Percentiles rank a stretch among this genome's conserved stretches.
phyloP scores from a whole-genome alignment of 2,888 invertebrate genomes.

The Cheilosia scutellata region DNA sequence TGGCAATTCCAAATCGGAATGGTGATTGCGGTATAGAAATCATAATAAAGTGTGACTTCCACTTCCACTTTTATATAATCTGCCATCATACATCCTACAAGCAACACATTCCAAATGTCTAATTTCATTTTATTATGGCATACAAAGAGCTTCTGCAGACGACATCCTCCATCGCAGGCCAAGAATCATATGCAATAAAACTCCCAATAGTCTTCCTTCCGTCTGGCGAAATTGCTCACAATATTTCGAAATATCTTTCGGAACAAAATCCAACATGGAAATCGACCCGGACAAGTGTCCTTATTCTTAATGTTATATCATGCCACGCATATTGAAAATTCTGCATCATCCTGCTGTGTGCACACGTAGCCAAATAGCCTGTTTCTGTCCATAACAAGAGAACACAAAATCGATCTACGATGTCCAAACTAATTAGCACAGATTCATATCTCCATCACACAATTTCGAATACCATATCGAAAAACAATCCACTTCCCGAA shows the following conservation, averaged over 20 bases:
- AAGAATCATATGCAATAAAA: too few relatives aligned
- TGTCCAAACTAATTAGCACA: slow-evolving; percentile 73
- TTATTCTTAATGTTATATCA: slow-evolving; percentile 67
- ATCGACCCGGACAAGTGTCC: slow-evolving; percentile 52
- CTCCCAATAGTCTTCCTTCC: slow-evolving; percentile 17
- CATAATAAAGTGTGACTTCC: slow-evolving; percentile 2
- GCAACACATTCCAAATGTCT: slow-evolving; percentile 51
- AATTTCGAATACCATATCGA: slow-evolving; percentile 63
- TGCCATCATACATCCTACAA: slow-evolving; percentile 31
- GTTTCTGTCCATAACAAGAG: neutral
- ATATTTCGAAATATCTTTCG: slow-evolving; percentile 17
- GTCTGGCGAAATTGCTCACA: neutral
- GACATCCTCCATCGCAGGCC: slow-evolving; percentile 8
- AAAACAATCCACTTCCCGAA: slow-evolving; percentile 69
- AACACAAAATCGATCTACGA: slow-evolving; percentile 37
- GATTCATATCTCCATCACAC: slow-evolving; percentile 73
- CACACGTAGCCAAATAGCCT: slow-evolving; percentile 13
- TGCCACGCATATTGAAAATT: slow-evolving; percentile 67
- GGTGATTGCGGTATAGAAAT: slow-evolving; percentile 21
- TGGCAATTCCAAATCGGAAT: slow-evolving; percentile 16
- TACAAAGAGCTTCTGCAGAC: slow-evolving; percentile 40
- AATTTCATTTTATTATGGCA: slow-evolving; percentile 67
- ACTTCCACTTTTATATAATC: neutral
- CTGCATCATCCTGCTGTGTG: neutral
- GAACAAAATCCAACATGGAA: slow-evolving; percentile 31